Percentiles rank a stretch among this genome's conserved stretches.
Evolutionary conservation across 2,888 invertebrate species (phyloP).

Genomic region (Nomada ruficornis): DNA sequence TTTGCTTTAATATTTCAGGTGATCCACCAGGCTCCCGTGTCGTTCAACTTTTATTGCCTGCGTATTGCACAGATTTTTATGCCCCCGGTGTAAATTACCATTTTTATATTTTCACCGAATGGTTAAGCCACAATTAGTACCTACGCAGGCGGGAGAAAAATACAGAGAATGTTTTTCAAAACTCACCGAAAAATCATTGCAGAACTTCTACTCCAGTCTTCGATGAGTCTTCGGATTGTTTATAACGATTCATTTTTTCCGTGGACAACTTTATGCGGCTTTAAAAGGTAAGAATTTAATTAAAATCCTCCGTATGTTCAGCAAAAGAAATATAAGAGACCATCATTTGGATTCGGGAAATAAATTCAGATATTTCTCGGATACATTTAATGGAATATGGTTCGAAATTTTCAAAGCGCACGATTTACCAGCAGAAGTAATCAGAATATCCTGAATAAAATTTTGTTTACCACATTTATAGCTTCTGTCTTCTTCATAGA

Average conservation of each 20-base stretch:
- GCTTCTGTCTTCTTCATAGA: too few relatives aligned
- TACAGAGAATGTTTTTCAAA: background rate
- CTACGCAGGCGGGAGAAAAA: too few relatives aligned
- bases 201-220: background rate
- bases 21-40: constrained; percentile 30
- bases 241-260: background rate
- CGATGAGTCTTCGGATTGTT: background rate
- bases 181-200: constrained; percentile 13
- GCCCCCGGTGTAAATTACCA: background rate
- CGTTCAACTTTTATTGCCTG: background rate
- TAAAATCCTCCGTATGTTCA: background rate
- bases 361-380: too few relatives aligned
- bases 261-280: background rate
- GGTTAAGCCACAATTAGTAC: background rate
- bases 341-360: too few relatives aligned
- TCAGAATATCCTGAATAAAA: too few relatives aligned
- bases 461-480: too few relatives aligned
- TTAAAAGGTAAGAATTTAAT: too few relatives aligned
- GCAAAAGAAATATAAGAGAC: background rate
- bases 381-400: too few relatives aligned
- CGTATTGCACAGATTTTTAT: background rate
- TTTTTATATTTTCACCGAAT: background rate
- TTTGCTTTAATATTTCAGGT: constrained; percentile 69
- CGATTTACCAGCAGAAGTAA: too few relatives aligned
- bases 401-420: too few relatives aligned